Conservation (phyloP, 1,140 invertebrate species). For the Trinorchestia longiramus region DNA sequence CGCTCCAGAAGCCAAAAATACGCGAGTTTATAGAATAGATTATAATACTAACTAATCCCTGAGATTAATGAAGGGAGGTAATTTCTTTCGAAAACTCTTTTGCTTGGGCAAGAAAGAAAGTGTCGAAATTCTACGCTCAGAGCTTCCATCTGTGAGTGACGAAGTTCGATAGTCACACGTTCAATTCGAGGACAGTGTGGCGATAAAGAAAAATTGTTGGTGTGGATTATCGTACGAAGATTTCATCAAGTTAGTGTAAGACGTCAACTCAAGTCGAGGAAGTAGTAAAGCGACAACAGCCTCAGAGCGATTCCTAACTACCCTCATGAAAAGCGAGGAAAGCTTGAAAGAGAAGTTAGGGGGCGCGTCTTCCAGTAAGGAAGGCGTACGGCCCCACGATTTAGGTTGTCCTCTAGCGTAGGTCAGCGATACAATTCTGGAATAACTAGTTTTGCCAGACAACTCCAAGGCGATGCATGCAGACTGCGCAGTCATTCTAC, state of each 20-base stretch:
- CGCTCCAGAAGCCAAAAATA: neutral
- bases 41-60: neutral
- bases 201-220: neutral
- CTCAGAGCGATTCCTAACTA: neutral
- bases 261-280: neutral
- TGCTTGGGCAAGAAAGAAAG: neutral
- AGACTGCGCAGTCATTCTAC: neutral
- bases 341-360: neutral
- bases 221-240: constrained; percentile 14
- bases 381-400: neutral
- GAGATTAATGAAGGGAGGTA: neutral
- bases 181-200: neutral
- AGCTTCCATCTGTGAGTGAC: neutral
- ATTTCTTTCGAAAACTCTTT: neutral
- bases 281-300: neutral
- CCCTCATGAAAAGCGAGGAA: neutral
- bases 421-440: neutral
- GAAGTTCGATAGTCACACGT: neutral
- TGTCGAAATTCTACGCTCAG: neutral
- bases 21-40: neutral
- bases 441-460: neutral
- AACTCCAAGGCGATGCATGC: neutral
- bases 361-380: neutral
- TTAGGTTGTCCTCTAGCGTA: neutral
- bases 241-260: neutral